phyloP scores from a whole-genome alignment of 2,888 invertebrate species.

The Brachynemurus nebulosus region DNA sequence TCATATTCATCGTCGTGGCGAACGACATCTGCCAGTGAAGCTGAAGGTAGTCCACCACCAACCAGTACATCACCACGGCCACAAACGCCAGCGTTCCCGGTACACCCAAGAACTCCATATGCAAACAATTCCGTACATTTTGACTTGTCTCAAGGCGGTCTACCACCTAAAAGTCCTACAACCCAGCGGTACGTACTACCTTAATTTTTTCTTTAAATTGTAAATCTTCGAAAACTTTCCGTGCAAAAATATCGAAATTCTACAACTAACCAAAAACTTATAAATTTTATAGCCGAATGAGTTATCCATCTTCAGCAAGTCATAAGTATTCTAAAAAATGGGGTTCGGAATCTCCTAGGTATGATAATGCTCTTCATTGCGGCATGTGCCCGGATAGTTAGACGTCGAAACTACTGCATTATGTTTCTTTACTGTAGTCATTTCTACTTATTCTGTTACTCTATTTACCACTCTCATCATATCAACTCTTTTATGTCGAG shows the following conservation, averaged over 20 bases:
- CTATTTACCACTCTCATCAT: too few species aligned
- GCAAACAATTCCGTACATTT: constrained; percentile 51
- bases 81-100: constrained; percentile 88
- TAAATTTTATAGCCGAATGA: constrained; percentile 29
- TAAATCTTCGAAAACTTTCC: too few species aligned
- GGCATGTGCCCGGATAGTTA: too few species aligned
- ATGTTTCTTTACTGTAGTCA: too few species aligned
- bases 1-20: constrained; percentile 52
- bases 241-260: too few species aligned
- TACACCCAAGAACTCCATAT: constrained; percentile 79
- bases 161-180: constrained; percentile 71
- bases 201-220: too few species aligned
- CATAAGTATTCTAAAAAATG: constrained; percentile 29
- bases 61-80: constrained; percentile 48
- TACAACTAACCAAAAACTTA: too few species aligned
- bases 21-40: constrained; percentile 39
- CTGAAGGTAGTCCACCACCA: constrained; percentile 37
- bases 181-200: constrained; percentile 42
- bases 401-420: too few species aligned
- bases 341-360: constrained; percentile 30
- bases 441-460: too few species aligned
- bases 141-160: constrained; percentile 39
- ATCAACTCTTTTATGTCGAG: too few species aligned
- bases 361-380: too few species aligned
- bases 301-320: constrained; percentile 27